Base-by-base conservation (phyloP, 2,797 vertebrate genomes). In the Anas acuta region DNA sequence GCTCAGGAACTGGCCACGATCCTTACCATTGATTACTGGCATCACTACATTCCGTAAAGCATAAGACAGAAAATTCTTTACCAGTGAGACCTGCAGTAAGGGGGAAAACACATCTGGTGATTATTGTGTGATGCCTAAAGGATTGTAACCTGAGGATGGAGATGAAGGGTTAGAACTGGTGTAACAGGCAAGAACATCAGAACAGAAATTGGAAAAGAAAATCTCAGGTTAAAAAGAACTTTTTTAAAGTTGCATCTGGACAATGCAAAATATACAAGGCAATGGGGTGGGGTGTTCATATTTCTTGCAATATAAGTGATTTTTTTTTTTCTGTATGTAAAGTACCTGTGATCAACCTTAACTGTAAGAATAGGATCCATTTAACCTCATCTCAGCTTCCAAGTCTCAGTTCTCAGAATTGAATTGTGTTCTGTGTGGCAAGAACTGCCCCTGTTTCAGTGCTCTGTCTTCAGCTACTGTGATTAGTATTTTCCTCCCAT, bases 1-100 rank as follows among this genome's bases (percentile, higher is more conserved):
- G 15, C 45, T 73, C 33, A 62, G n/a, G 35, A 90, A 60, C 20
- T 32, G 41, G 60, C 71, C 21, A 67, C 57, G 87, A 5, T 94
- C 58, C 90, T 95, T 96, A 98, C 96, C 95, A 11, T 82, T 97
- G 91, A 95, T 96, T 92, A 94, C 81, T 4, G 96, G 97, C 53
- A 98, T 95, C 66, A 97, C 92, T 67, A 87, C 93, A 37, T 87
- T 97, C 73, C 41, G 94, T 47, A 97, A 95, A 61, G 97, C 74
- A 0, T 91, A 91, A 23, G 96, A 97, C 25, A 98, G 65, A 75
- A 98, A 96, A 67, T 96, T 96, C 75, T 97, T 93, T 73, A 96
- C 87, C 61, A 84, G 87, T 87, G 95, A 89, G 54, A 92, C 91
- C 92, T 97, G 67, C 78, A 92, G 90, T 57, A 61, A 93, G 49